These are phyloP conservation scores for Cryptotermes secundus DNA, from an alignment of 1,140 invertebrate species.

Conservation along the genomic window DNA sequence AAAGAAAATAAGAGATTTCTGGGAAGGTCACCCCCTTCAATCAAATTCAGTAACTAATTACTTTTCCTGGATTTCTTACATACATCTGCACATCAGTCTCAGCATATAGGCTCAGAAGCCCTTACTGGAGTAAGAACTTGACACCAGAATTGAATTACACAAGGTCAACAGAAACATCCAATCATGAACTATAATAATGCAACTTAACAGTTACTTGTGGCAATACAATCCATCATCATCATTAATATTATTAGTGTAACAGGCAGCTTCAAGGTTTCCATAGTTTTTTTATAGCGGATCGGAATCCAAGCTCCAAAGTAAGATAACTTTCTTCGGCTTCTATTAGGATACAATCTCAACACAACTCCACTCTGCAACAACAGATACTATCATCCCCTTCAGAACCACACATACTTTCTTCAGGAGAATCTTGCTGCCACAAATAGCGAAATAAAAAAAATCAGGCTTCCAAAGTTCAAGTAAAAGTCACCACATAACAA, in stretches of 20 bases:
- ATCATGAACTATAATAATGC: background rate
- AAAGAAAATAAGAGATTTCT: background rate
- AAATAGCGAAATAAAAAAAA: background rate
- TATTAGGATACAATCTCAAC: background rate
- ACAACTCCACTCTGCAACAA: background rate
- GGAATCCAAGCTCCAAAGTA: background rate
- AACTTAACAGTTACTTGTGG: conserved; percentile 1
- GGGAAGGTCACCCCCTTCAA: background rate
- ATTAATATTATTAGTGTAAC: too few species aligned
- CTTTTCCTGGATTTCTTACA: background rate
- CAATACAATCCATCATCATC: background rate
- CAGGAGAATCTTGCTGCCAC: background rate
- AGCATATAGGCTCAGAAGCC: background rate
- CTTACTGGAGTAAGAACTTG: background rate
- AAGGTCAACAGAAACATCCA: conserved; percentile 11
- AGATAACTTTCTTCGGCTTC: background rate
- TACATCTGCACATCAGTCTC: background rate
- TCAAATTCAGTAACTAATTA: conserved; percentile 2
- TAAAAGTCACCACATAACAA: background rate
- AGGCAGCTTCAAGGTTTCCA: background rate
- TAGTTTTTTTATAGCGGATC: background rate
- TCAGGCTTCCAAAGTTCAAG: background rate
- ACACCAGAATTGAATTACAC: background rate
- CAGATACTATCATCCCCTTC: background rate
- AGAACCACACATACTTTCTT: background rate